Conservation (phyloP, 1,140 invertebrate genomes). For the Heliconius melpomene region DNA sequence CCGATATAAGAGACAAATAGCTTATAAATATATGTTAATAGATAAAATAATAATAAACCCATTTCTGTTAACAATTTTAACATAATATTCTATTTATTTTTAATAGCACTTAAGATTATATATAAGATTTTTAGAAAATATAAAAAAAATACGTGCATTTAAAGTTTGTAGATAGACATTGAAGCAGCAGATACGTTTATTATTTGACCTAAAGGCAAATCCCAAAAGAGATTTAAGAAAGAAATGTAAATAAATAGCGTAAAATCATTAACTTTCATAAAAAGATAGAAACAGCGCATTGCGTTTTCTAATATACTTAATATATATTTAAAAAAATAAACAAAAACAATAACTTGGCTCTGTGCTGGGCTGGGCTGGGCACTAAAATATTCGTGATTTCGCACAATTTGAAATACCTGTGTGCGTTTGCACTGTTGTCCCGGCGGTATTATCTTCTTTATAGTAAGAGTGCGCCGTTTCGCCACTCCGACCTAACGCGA, state of each 20-base stretch:
- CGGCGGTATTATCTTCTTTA: slow-evolving; percentile 73
- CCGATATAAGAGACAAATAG: too few species aligned
- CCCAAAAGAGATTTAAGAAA: background rate
- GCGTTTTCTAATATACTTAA: background rate
- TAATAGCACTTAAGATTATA: too few species aligned
- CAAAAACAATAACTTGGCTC: background rate
- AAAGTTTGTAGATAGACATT: too few species aligned
- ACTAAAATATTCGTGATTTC: background rate
- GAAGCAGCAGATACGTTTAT: background rate
- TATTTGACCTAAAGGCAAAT: background rate
- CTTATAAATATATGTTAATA: too few species aligned
- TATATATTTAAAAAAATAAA: background rate
- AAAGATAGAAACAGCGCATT: background rate
- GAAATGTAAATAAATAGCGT: background rate
- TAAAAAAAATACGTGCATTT: too few species aligned
- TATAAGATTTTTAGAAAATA: too few species aligned
- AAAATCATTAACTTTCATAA: background rate
- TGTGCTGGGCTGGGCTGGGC: background rate
- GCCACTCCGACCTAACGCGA: slow-evolving; percentile 63
- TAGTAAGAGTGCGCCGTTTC: slow-evolving; percentile 73
- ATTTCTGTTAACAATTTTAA: too few species aligned
- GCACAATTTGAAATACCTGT: slow-evolving; percentile 21
- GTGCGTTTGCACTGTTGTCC: slow-evolving; percentile 40
- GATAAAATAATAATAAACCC: too few species aligned
- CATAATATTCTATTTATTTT: too few species aligned